Percentiles rank a stretch among this genome's conserved stretches.
Conservation (phyloP, 2,113 vertebrate species). For the Callipepla californica region DNA sequence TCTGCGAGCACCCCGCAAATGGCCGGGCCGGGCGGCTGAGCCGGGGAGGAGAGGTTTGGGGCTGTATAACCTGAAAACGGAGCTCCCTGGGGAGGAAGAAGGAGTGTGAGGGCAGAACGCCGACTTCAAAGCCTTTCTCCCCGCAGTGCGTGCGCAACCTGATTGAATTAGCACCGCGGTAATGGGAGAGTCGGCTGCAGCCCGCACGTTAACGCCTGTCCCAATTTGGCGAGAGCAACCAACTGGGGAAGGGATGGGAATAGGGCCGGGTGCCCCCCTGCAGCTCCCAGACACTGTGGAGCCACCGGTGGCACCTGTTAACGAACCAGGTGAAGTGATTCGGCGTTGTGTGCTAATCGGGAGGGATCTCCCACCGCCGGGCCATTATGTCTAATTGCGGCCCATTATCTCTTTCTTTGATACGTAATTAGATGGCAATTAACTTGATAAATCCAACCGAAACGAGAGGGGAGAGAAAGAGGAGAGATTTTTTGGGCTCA, state of each 20-base stretch:
- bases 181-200: not conserved
- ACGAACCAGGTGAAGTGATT: slow-evolving; percentile 38
- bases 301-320: slow-evolving; percentile 50
- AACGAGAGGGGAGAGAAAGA: not conserved
- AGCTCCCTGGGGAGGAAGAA: not conserved
- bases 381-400: slow-evolving; percentile 75
- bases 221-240: not conserved
- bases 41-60: not conserved
- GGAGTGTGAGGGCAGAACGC: not conserved
- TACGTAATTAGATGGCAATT: slow-evolving; percentile 76
- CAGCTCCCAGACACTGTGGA: slow-evolving; percentile 71
- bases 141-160: not conserved
- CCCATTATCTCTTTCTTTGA: slow-evolving; percentile 78
- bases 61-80: not conserved
- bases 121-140: slow-evolving; percentile 46
- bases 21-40: not conserved
- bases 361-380: slow-evolving; percentile 44
- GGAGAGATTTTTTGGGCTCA: not conserved
- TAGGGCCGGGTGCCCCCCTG: not conserved
- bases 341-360: slow-evolving; percentile 57
- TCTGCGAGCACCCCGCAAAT: not conserved
- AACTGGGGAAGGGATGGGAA: not conserved
- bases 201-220: not conserved
- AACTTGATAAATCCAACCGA: slow-evolving; percentile 51
- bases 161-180: slow-evolving; percentile 4